Evolutionary conservation across 2,113 vertebrate species (phyloP).

Genomic region (Okapia johnstoni): DNA sequence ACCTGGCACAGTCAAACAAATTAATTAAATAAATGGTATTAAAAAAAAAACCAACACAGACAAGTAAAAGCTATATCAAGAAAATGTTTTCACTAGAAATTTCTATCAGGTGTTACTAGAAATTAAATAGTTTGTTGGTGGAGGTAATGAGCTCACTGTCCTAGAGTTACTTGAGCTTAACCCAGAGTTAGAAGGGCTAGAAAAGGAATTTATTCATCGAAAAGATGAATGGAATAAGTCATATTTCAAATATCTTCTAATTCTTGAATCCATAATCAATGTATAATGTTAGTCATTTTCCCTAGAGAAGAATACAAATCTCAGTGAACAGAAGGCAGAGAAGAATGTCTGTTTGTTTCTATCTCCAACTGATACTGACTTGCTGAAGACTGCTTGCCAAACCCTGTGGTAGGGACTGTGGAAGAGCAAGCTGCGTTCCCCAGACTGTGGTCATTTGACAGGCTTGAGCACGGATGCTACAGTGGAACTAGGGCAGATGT

Average conservation of each 20-base stretch:
- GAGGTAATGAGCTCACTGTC: neutral
- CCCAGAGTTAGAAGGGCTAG: neutral
- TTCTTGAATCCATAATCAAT: neutral
- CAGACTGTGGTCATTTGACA: no score
- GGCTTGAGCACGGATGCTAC: accelerated
- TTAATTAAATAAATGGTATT: neutral
- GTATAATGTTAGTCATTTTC: neutral
- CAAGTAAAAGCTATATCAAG: neutral
- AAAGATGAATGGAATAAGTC: neutral
- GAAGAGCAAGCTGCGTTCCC: neutral
- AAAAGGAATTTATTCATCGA: neutral
- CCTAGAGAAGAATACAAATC: neutral
- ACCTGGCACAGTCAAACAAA: neutral
- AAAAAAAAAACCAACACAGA: neutral
- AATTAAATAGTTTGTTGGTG: neutral
- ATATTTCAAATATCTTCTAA: neutral
- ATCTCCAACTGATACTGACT: neutral
- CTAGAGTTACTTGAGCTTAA: neutral
- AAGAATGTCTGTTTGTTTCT: neutral
- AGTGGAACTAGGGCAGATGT: neutral
- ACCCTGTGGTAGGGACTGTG: neutral
- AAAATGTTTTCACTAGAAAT: neutral
- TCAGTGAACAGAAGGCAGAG: neutral
- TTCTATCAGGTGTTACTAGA: neutral
- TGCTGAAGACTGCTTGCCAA: neutral